Percentiles rank a stretch among this genome's conserved stretches.
phyloP scores from a whole-genome alignment of 2,113 vertebrate species.

The Uropsilus gracilis region DNA sequence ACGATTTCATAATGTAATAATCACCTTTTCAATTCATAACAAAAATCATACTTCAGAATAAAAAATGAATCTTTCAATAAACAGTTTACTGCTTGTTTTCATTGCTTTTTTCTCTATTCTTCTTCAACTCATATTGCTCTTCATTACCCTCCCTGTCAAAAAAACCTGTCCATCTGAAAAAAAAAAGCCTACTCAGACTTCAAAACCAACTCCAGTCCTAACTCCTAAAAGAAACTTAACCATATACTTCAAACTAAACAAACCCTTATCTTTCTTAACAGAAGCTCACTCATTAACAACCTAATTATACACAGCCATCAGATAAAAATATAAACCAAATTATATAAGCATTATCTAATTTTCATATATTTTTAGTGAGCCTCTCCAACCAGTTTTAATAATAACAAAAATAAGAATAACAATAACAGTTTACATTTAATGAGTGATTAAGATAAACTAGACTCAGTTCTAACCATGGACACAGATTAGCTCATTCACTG shows the following conservation, averaged over 20 bases:
- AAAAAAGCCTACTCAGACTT: slow-evolving; percentile 31
- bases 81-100: neutral
- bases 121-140: neutral
- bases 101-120: neutral
- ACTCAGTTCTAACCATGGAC: slow-evolving; percentile 20
- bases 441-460: slow-evolving; percentile 43
- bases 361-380: slow-evolving; percentile 43
- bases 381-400: slow-evolving; percentile 7
- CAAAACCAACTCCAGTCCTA: neutral
- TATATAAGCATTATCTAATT: slow-evolving; percentile 32
- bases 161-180: neutral
- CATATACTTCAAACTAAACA: slow-evolving; percentile 21
- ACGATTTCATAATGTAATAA: slow-evolving; percentile 30
- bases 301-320: slow-evolving; percentile 41
- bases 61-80: slow-evolving; percentile 35
- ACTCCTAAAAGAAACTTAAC: neutral
- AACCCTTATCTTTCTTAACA: slow-evolving; percentile 9
- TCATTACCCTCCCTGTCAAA: neutral
- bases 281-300: slow-evolving; percentile 41
- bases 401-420: slow-evolving; percentile 33
- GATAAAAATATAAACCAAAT: slow-evolving; percentile 55
- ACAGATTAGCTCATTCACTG: neutral
- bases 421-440: slow-evolving; percentile 45
- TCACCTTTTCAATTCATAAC: neutral
- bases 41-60: slow-evolving; percentile 39